Conservation (phyloP, 2,113 vertebrate genomes). For the Channa maculata region DNA sequence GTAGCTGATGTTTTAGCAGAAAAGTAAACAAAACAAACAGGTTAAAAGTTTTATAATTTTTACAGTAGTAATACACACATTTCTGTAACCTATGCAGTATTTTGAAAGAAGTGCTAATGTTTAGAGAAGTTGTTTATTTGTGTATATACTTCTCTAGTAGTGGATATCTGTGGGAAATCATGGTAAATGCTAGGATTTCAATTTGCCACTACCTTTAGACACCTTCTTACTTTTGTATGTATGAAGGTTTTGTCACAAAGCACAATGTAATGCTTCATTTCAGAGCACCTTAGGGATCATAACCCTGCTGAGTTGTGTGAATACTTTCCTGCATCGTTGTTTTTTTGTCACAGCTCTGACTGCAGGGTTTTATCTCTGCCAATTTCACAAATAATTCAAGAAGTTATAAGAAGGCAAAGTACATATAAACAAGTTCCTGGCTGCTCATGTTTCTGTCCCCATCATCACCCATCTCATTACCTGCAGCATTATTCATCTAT, state of each 20-base stretch:
- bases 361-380: slow-evolving; percentile 34
- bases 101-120: too few species aligned
- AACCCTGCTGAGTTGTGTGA: slow-evolving; percentile 5
- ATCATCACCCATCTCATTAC: slow-evolving; percentile 72
- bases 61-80: too few species aligned
- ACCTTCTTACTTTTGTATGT: slow-evolving; percentile 1
- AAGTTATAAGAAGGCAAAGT: slow-evolving; percentile 45
- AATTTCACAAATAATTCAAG: slow-evolving; percentile 50
- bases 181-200: neutral
- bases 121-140: too few species aligned
- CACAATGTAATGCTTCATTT: slow-evolving; percentile 2
- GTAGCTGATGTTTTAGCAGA: too few species aligned
- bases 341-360: neutral
- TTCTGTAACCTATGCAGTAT: too few species aligned
- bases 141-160: too few species aligned
- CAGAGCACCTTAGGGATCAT: slow-evolving; percentile 8
- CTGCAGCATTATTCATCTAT: slow-evolving; percentile 77
- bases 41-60: too few species aligned
- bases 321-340: neutral
- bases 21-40: too few species aligned
- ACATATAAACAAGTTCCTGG: slow-evolving; percentile 56
- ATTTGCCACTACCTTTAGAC: neutral
- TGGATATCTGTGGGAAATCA: neutral
- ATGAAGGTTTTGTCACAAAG: neutral
- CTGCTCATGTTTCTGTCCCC: slow-evolving; percentile 58